Evolutionary conservation across 2,888 invertebrate species (phyloP).

Genomic region (Heliconius hortense): DNA sequence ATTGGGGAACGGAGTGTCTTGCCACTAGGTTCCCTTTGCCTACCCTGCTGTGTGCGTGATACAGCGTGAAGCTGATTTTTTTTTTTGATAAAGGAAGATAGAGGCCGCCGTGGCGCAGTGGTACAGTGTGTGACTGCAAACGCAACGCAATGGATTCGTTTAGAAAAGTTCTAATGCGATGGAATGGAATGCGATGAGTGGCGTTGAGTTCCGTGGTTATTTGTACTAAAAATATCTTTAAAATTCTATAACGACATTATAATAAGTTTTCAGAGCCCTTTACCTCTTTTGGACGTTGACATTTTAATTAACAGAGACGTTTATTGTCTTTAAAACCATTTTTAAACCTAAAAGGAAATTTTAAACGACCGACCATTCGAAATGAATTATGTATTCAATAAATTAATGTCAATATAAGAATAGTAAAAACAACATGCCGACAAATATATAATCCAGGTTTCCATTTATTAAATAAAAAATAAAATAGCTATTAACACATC

Average conservation of each 20-base stretch:
- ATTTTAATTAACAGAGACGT: conserved; percentile 2
- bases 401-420: neutral
- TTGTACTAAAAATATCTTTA: neutral
- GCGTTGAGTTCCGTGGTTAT: too few relatives aligned
- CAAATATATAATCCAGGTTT: neutral
- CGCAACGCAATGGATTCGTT: too few relatives aligned
- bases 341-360: neutral
- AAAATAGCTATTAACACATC: too few relatives aligned
- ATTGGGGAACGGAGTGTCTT: too few relatives aligned
- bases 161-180: too few relatives aligned
- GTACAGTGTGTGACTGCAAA: too few relatives aligned
- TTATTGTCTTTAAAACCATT: neutral
- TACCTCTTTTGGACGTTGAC: neutral
- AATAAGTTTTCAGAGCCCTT: neutral
- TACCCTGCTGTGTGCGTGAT: too few relatives aligned
- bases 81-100: too few relatives aligned
- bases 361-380: neutral
- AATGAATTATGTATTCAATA: neutral
- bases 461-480: neutral
- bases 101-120: too few relatives aligned
- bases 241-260: neutral
- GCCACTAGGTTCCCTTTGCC: too few relatives aligned
- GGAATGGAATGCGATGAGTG: too few relatives aligned
- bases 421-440: neutral
- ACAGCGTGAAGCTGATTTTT: too few relatives aligned